Evolutionary conservation across 2,888 invertebrate genomes (phyloP).

Genomic region (Diarsia rubi): DNA sequence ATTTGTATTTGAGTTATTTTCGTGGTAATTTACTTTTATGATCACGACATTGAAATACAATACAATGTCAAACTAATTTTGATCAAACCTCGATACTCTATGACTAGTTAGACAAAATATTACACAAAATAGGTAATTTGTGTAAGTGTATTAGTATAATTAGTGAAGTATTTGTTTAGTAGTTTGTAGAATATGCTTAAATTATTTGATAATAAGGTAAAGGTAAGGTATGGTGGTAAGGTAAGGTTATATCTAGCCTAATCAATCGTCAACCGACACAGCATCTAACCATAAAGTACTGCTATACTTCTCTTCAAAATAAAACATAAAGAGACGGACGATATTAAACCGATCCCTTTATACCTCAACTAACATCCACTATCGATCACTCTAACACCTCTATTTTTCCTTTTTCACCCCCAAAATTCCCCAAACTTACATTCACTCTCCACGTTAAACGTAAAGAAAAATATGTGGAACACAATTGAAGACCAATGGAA

Average conservation of each 20-base stretch:
- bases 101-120: not conserved
- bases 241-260: not conserved
- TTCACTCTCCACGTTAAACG: slow-evolving; percentile 12
- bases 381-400: slow-evolving; percentile 36
- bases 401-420: slow-evolving; percentile 25
- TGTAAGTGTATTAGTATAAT: not conserved
- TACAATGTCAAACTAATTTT: not conserved
- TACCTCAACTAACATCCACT: not conserved
- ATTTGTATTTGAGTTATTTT: slow-evolving; percentile 10
- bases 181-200: not conserved
- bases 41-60: slow-evolving; percentile 17
- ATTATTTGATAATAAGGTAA: not conserved
- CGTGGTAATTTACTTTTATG: not conserved
- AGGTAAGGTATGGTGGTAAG: too few species aligned
- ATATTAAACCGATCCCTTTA: slow-evolving; percentile 3
- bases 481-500: slow-evolving; percentile 32
- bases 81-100: not conserved
- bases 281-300: not conserved
- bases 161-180: not conserved
- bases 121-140: not conserved
- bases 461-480: slow-evolving; percentile 30
- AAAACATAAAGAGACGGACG: not conserved
- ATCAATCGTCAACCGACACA: not conserved
- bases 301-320: slow-evolving; percentile 1
- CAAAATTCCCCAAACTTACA: slow-evolving; percentile 27